Percentiles rank a stretch among this genome's conserved stretches.
Conservation (phyloP, 2,797 vertebrate genomes). For the Agapornis canus region DNA sequence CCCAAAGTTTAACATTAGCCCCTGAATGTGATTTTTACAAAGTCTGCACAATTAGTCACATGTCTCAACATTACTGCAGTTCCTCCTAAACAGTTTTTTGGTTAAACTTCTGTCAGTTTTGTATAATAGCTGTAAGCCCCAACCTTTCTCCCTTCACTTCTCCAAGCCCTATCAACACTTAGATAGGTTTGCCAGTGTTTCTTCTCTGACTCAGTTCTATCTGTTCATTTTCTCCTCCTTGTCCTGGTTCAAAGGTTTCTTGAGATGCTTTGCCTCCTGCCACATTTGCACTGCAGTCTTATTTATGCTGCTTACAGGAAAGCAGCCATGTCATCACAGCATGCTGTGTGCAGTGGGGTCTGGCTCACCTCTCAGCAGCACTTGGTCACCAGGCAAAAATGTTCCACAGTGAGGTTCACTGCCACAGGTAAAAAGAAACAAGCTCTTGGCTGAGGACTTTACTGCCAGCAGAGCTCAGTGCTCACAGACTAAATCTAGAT, state of each 20-base stretch:
- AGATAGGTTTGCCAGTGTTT: neutral
- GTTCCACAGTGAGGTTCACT: neutral
- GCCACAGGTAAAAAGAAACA: neutral
- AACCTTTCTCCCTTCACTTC: neutral
- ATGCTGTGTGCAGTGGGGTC: rapidly evolving
- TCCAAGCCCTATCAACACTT: neutral
- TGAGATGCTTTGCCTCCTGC: neutral
- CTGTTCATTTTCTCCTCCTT: neutral
- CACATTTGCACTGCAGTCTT: neutral
- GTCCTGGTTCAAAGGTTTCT: neutral
- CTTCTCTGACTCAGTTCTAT: neutral
- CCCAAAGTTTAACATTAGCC: neutral
- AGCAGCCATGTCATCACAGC: neutral
- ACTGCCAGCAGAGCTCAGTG: neutral
- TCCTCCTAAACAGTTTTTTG: neutral
- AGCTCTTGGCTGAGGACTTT: neutral
- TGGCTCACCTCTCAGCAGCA: neutral
- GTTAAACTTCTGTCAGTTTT: neutral
- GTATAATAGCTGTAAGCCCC: neutral
- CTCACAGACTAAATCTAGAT: neutral
- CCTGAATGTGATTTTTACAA: neutral
- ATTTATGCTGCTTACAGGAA: neutral
- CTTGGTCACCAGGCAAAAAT: neutral
- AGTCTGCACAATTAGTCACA: neutral
- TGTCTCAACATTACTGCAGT: neutral